phyloP scores from a whole-genome alignment of 2,113 vertebrate species.

The Oncorhynchus clarkii region DNA sequence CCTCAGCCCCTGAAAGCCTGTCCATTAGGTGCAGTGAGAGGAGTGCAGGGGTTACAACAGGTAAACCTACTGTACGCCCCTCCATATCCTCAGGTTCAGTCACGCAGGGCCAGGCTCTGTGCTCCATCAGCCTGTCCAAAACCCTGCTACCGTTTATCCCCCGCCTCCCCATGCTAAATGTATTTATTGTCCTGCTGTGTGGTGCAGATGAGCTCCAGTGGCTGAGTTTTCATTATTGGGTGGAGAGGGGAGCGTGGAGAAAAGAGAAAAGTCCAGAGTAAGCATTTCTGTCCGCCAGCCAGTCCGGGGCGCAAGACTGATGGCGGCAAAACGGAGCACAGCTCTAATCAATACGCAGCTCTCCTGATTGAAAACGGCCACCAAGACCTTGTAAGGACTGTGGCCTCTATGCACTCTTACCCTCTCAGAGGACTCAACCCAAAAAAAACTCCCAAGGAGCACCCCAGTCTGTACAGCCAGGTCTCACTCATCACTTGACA shows the following conservation, averaged over 20 bases:
- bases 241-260: conserved; percentile 16
- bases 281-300: conserved; percentile 65
- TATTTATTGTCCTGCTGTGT: conserved; percentile 58
- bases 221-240: conserved; percentile 58
- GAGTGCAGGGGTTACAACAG: conserved; percentile 35
- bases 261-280: conserved; percentile 63
- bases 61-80: conserved; percentile 18
- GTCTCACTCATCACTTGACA: conserved; percentile 17
- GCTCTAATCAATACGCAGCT: conserved; percentile 67
- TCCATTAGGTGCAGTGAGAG: not conserved
- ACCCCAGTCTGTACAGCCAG: not conserved
- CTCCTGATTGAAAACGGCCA: conserved; percentile 64
- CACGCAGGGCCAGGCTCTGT: conserved; percentile 22
- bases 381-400: conserved; percentile 23
- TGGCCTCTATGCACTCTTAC: conserved; percentile 31
- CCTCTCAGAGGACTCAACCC: conserved; percentile 17
- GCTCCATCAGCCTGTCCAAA: conserved; percentile 33
- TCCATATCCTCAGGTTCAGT: conserved; percentile 36
- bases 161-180: conserved; percentile 32
- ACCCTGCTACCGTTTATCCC: not conserved
- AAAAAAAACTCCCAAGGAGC: not conserved
- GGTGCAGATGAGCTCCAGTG: conserved; percentile 52
- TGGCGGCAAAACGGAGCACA: conserved; percentile 56
- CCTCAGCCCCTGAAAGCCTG: not conserved
- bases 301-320: conserved; percentile 62